phyloP scores from a whole-genome alignment of 2,113 vertebrate genomes.

The Anarhynchus alexandrinus region DNA sequence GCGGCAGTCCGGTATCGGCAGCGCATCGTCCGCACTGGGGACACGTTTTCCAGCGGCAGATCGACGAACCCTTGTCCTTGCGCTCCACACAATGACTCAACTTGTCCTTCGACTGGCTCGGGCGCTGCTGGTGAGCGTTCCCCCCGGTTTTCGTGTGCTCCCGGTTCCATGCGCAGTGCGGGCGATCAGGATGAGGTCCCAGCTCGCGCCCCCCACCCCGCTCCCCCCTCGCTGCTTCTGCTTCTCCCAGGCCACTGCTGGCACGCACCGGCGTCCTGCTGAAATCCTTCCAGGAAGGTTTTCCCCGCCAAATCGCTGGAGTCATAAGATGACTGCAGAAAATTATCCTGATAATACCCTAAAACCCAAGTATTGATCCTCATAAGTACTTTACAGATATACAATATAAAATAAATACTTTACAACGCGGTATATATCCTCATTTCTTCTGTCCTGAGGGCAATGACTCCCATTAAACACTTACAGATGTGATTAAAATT shows the following conservation, averaged over 20 bases:
- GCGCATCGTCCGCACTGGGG: neutral
- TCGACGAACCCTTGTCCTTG: neutral
- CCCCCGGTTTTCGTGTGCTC: no score
- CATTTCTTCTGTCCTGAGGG: neutral
- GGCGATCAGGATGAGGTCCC: accelerated
- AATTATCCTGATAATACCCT: neutral
- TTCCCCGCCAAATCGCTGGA: neutral
- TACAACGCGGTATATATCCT: neutral
- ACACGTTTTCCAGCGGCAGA: neutral
- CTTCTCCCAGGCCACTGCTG: accelerated
- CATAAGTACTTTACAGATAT: neutral
- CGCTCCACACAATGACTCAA: neutral
- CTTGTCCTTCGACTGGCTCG: neutral
- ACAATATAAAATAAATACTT: neutral
- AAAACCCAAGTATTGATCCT: neutral
- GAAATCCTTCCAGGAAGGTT: neutral
- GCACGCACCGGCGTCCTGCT: accelerated
- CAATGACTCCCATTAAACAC: neutral
- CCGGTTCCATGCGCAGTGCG: accelerated
- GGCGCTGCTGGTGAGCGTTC: neutral
- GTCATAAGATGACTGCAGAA: neutral
- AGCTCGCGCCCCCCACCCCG: neutral
- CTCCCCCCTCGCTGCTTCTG: no score
- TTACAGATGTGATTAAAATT: neutral
- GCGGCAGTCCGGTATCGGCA: accelerated